Evolutionary conservation across 2,113 vertebrate species (phyloP).

Genomic region (Cavia porcellus): DNA sequence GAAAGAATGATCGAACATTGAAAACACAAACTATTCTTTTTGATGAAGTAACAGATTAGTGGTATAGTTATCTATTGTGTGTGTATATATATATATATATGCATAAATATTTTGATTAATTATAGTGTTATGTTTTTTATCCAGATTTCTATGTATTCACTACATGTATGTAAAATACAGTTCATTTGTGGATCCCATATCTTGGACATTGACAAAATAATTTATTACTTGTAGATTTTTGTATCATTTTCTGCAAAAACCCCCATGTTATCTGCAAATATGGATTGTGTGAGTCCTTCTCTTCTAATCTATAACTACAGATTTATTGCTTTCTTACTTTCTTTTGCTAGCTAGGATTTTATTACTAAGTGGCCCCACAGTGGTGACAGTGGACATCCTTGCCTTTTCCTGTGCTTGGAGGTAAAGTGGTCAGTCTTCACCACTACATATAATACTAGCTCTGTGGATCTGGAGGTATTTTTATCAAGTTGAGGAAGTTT

Average conservation of each 20-base stretch:
- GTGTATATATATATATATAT: no score
- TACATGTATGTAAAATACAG: background rate
- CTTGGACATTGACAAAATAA: background rate
- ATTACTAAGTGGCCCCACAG: no score
- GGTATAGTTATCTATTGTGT: no score
- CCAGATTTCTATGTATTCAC: background rate
- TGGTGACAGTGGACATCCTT: background rate
- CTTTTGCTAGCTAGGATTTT: background rate
- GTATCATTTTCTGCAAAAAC: background rate
- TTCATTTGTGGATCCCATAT: background rate
- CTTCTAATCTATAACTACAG: background rate
- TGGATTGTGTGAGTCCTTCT: background rate
- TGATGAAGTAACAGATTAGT: no score
- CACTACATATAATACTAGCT: background rate
- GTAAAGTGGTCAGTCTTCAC: background rate
- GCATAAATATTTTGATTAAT: background rate
- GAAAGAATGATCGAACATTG: no score
- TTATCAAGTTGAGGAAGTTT: background rate
- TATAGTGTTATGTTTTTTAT: conserved; percentile 7
- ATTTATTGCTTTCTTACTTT: background rate
- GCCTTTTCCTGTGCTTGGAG: background rate
- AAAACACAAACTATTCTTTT: no score
- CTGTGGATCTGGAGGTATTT: background rate
- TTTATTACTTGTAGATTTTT: background rate
- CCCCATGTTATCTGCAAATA: background rate